These are phyloP conservation scores for Aquatica leii DNA, from an alignment of 2,888 invertebrate species.

Conservation along the genomic window DNA sequence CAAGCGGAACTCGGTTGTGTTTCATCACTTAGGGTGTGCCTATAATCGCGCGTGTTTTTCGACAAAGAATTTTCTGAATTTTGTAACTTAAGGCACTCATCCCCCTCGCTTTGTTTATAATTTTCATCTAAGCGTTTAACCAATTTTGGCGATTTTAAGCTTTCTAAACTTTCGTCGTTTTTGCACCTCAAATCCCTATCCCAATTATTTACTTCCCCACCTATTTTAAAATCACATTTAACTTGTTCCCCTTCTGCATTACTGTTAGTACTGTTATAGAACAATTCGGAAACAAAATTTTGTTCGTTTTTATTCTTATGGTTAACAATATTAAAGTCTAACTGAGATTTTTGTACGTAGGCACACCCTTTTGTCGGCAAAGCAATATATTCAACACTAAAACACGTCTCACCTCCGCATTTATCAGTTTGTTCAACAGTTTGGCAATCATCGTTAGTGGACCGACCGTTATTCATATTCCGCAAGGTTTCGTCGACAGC, in stretches of 20 bases:
- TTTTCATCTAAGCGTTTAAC: slow-evolving; percentile 47
- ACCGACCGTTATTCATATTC: slow-evolving; percentile 9
- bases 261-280: not conserved
- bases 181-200: slow-evolving; percentile 5
- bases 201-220: not conserved
- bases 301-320: not conserved
- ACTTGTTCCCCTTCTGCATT: not conserved
- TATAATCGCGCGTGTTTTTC: slow-evolving; percentile 28
- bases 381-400: slow-evolving; percentile 48
- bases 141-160: slow-evolving; percentile 56
- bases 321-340: slow-evolving; percentile 13
- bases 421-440: slow-evolving; percentile 20
- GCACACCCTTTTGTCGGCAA: slow-evolving; percentile 44
- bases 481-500: slow-evolving; percentile 37
- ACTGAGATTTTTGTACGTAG: slow-evolving; percentile 21
- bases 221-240: slow-evolving; percentile 1
- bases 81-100: not conserved
- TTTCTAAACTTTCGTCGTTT: slow-evolving; percentile 30
- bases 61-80: not conserved
- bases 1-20: slow-evolving; percentile 54
- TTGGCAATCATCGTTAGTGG: slow-evolving; percentile 1
- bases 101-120: not conserved
- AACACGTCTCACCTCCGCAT: slow-evolving; percentile 57
- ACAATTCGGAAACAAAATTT: not conserved
- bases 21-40: slow-evolving; percentile 45